Conservation (phyloP, 2,888 invertebrate genomes). For the Gymnosoma rotundatum region DNA sequence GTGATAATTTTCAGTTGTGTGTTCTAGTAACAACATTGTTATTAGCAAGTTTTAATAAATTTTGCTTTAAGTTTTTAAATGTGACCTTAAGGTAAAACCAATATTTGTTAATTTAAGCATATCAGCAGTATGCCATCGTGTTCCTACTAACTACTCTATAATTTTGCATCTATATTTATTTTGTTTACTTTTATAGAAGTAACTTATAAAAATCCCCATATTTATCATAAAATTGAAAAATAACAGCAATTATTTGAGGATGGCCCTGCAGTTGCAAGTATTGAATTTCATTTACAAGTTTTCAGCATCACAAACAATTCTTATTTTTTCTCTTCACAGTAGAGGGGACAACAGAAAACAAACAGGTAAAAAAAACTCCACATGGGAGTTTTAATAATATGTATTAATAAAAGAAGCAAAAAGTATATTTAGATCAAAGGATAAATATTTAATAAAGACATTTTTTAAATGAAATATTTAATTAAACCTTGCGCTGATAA, state of each 20-base stretch:
- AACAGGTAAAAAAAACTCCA: neutral
- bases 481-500: too few species aligned
- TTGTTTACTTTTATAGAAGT: neutral
- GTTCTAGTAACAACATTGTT: conserved; percentile 23
- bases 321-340: conserved; percentile 12
- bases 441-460: too few species aligned
- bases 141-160: conserved; percentile 35
- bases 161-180: conserved; percentile 22
- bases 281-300: conserved; percentile 56
- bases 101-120: conserved; percentile 65
- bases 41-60: conserved; percentile 19
- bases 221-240: conserved; percentile 66
- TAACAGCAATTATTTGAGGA: conserved; percentile 63
- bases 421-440: too few species aligned
- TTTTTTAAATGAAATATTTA: too few species aligned
- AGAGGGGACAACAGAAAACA: conserved; percentile 31
- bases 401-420: too few species aligned
- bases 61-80: conserved; percentile 7
- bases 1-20: conserved; percentile 36
- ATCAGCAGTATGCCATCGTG: conserved; percentile 31
- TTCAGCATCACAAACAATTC: conserved; percentile 7
- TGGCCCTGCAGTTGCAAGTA: conserved; percentile 59
- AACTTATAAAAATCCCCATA: neutral
- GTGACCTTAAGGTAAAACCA: conserved; percentile 57
- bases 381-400: too few species aligned